Percentiles rank a stretch among this genome's conserved stretches.
Evolutionary conservation across 2,113 vertebrate species (phyloP).

Genomic region (Bothrops jararaca): DNA sequence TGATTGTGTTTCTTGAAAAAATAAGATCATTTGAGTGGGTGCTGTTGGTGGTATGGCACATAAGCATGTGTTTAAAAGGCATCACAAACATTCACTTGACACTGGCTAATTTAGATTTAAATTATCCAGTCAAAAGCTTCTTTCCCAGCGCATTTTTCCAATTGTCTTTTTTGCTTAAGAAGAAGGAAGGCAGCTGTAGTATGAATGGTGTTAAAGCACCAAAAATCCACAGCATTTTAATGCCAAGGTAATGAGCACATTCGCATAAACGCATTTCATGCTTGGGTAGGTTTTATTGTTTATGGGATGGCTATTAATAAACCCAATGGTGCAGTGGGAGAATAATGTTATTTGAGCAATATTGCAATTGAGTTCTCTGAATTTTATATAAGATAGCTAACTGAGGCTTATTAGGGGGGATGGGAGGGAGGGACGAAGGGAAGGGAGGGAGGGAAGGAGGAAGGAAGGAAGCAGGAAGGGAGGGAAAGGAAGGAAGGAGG

Average conservation of each 20-base stretch:
- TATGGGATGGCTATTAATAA: slow-evolving; percentile 18
- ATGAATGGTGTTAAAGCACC: not conserved
- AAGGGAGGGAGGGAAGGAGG: not conserved
- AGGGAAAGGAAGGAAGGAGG: too few relatives aligned
- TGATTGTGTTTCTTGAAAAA: not conserved
- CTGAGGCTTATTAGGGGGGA: not conserved
- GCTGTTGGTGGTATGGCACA: slow-evolving; percentile 11
- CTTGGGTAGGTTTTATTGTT: slow-evolving; percentile 10
- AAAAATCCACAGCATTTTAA: slow-evolving; percentile 24
- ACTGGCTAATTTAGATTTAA: not conserved
- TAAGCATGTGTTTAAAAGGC: slow-evolving; percentile 7
- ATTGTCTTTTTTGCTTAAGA: slow-evolving; percentile 41
- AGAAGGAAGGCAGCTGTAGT: not conserved
- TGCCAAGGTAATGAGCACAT: slow-evolving; percentile 8
- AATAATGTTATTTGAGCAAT: not conserved
- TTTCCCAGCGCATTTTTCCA: not conserved
- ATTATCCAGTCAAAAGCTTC: slow-evolving; percentile 4
- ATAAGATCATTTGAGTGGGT: slow-evolving; percentile 9
- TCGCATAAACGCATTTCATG: not conserved
- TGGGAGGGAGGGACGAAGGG: not conserved
- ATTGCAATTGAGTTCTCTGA: not conserved
- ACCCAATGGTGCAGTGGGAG: not conserved
- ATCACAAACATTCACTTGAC: not conserved
- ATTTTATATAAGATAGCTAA: not conserved
- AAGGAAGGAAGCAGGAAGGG: not conserved